Conservation (phyloP, 2,888 invertebrate species). For the Nyleta sp. region DNA sequence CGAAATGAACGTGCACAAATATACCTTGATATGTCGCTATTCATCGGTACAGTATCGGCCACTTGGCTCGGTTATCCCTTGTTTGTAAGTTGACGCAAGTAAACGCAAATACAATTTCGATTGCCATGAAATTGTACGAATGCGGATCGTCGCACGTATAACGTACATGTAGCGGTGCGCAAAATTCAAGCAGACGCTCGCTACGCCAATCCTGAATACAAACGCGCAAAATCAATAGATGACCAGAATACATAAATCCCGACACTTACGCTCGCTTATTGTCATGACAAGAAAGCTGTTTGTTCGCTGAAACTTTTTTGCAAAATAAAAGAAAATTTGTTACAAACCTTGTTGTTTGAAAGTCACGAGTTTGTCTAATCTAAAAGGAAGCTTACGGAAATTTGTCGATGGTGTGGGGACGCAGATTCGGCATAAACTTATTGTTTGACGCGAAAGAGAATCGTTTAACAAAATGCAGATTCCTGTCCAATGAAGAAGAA, state of each 20-base stretch:
- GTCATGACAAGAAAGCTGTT: neutral
- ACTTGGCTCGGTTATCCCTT: neutral
- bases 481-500: too few relatives aligned
- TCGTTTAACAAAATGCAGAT: too few relatives aligned
- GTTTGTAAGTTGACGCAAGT: slow-evolving; percentile 18
- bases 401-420: too few relatives aligned
- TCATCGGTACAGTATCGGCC: neutral
- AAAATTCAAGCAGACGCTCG: slow-evolving; percentile 3
- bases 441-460: too few relatives aligned
- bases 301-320: too few relatives aligned
- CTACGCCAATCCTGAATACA: slow-evolving; percentile 7
- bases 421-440: too few relatives aligned
- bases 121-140: slow-evolving; percentile 9
- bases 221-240: slow-evolving; percentile 22
- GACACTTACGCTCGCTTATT: neutral
- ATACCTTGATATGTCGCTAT: neutral
- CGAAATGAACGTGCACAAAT: slow-evolving; percentile 1
- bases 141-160: neutral
- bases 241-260: slow-evolving; percentile 10
- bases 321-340: too few relatives aligned
- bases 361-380: too few relatives aligned
- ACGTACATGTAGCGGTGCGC: too few relatives aligned
- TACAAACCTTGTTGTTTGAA: too few relatives aligned
- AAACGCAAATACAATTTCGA: slow-evolving; percentile 16
- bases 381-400: too few relatives aligned